Percentiles rank a stretch among this genome's conserved stretches.
Evolutionary conservation across 1,140 invertebrate species (phyloP).

Genomic region (Steinernema khuongi): DNA sequence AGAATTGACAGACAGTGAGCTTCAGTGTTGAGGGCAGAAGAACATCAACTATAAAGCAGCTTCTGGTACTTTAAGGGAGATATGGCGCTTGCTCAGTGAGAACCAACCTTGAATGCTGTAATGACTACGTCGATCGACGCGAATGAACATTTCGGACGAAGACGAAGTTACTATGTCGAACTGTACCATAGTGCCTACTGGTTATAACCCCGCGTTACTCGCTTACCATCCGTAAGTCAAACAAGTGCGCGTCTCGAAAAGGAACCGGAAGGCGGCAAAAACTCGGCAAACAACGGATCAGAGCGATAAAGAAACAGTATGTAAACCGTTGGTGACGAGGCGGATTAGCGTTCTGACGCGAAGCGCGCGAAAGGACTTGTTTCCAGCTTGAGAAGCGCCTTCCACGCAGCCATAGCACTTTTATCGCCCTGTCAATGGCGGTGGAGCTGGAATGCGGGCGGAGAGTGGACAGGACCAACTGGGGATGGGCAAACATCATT

Average conservation of each 20-base stretch:
- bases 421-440: background rate
- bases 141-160: background rate
- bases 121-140: background rate
- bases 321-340: background rate
- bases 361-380: background rate
- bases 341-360: background rate
- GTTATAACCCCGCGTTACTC: background rate
- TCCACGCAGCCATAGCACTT: background rate
- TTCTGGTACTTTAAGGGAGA: background rate
- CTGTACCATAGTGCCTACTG: background rate
- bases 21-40: background rate
- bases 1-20: too few species aligned
- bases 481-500: background rate
- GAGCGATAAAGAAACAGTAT: slow-evolving; percentile 7
- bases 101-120: background rate
- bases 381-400: background rate
- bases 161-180: background rate
- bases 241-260: background rate
- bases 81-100: background rate
- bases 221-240: background rate
- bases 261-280: background rate
- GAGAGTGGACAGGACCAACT: background rate
- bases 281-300: background rate
- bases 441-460: background rate
- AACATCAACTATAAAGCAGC: too few species aligned